A percentile compares a stretch with the other conserved stretches of the same genome.
These are phyloP conservation scores for Tetramorium alpestre DNA, from an alignment of 1,140 invertebrate species.

Conservation along the genomic window DNA sequence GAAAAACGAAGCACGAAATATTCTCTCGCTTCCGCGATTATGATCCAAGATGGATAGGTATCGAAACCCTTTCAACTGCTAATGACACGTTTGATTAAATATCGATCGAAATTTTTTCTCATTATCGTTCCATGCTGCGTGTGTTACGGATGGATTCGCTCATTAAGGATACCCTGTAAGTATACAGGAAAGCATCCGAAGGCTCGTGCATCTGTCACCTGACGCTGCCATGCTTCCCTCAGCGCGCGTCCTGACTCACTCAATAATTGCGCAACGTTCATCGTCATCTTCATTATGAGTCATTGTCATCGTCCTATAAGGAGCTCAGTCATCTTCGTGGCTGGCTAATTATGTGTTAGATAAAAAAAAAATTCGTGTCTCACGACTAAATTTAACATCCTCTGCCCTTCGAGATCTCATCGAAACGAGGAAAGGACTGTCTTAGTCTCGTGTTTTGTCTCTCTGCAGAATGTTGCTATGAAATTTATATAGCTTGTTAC, in stretches of 20 bases:
- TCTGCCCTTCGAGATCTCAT: background rate
- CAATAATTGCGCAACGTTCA: slow-evolving; percentile 64
- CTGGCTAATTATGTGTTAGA: slow-evolving; percentile 33
- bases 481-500: background rate
- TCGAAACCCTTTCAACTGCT: background rate
- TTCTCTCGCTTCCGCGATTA: background rate
- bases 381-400: slow-evolving; percentile 5
- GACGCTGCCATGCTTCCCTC: slow-evolving; percentile 49
- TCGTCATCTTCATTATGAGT: slow-evolving; percentile 59
- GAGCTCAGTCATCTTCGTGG: slow-evolving; percentile 22
- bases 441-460: background rate
- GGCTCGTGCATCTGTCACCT: slow-evolving; percentile 72
- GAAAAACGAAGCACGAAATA: background rate
- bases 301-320: slow-evolving; percentile 27
- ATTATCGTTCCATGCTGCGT: background rate
- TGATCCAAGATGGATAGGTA: background rate
- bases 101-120: slow-evolving; percentile 16
- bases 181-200: slow-evolving; percentile 55
- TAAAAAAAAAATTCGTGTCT: background rate
- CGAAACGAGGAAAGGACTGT: background rate
- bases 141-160: slow-evolving; percentile 50
- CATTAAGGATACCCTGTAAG: slow-evolving; percentile 51
- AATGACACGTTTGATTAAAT: slow-evolving; percentile 31
- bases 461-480: background rate
- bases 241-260: slow-evolving; percentile 43